Evolutionary conservation across 2,888 invertebrate genomes (phyloP).

Genomic region (Spodoptera picta): DNA sequence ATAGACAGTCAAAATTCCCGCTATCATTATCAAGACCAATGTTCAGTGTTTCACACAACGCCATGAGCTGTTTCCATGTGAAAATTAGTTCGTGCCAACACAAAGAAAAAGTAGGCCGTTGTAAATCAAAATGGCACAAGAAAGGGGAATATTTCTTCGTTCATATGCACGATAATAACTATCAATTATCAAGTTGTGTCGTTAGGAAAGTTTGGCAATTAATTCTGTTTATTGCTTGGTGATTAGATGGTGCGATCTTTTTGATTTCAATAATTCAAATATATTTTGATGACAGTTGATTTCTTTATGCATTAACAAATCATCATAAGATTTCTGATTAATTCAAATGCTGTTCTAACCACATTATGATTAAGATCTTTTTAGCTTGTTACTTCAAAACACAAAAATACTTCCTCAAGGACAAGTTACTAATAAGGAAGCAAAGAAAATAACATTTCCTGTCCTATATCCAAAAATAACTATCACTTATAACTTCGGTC

Average conservation of each 20-base stretch:
- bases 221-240: slow-evolving; percentile 12
- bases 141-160: slow-evolving; percentile 19
- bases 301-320: too few species aligned
- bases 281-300: not conserved
- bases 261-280: not conserved
- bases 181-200: slow-evolving; percentile 41
- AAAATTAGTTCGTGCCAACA: too few species aligned
- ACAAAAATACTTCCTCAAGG: not conserved
- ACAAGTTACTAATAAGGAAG: slow-evolving; percentile 5
- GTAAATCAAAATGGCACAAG: slow-evolving; percentile 40
- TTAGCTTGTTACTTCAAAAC: not conserved
- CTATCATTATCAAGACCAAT: too few species aligned
- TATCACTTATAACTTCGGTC: slow-evolving; percentile 36
- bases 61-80: too few species aligned
- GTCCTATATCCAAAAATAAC: slow-evolving; percentile 24
- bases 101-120: slow-evolving; percentile 8
- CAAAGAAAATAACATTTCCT: slow-evolving; percentile 11
- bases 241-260: slow-evolving; percentile 6
- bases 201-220: slow-evolving; percentile 29
- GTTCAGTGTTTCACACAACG: too few species aligned
- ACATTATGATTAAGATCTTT: too few species aligned
- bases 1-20: too few species aligned
- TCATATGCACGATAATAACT: slow-evolving; percentile 34
- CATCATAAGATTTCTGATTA: too few species aligned
- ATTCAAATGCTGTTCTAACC: not conserved